Evolutionary conservation across 2,888 invertebrate genomes (phyloP), one percentile per base, ranked within the genome.

Genomic region (Apantesis nais): DNA sequence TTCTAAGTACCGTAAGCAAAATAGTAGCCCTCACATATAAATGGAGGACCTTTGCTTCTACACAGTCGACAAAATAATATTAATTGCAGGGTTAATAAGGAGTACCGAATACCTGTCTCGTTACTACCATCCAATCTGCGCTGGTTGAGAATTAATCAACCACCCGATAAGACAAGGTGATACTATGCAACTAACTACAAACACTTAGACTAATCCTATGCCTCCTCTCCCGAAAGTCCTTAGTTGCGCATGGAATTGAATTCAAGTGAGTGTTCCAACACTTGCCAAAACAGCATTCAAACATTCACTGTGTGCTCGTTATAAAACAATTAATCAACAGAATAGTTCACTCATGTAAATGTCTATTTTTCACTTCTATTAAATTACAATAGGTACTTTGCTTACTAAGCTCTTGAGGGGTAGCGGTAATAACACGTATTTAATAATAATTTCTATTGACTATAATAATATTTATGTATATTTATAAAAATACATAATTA

Each of bases 81-180:
- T 89, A 86, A 85, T 93, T 93, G 71, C 93, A 94, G 94, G 92
- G 86, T 88, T 81, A 89, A 88, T 90, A 92, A 91, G 88, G 89
- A 91, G 83, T 91, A 89, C 89, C 90, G 92, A 82, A 83, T 93
- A 85, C 93, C 93, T 63, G 92, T 94, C 85, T 93, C 94, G 73
- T 91, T 94, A 90, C 87, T 94, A 85, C 94, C 94, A 77, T 85
- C 85, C 82, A 93, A 92, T 82, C 89, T 93, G 85, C 87, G 88
- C 82, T 92, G 90, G 91, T 91, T 93, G 89, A 92, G 88, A 91
- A 78, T 89, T 79, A 85, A 86, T 74, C 83, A 83, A 74, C 82
- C 86, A 71, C 84, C 83, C 76, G 86, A 86, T 76, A 81, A 85
- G 76, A 81, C 87, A 89, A 94, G 93, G 94, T 94, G 93, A 91